Percentiles rank a stretch among this genome's conserved stretches.
phyloP scores from a whole-genome alignment of 2,113 vertebrate genomes.

The Halcyon senegalensis region DNA sequence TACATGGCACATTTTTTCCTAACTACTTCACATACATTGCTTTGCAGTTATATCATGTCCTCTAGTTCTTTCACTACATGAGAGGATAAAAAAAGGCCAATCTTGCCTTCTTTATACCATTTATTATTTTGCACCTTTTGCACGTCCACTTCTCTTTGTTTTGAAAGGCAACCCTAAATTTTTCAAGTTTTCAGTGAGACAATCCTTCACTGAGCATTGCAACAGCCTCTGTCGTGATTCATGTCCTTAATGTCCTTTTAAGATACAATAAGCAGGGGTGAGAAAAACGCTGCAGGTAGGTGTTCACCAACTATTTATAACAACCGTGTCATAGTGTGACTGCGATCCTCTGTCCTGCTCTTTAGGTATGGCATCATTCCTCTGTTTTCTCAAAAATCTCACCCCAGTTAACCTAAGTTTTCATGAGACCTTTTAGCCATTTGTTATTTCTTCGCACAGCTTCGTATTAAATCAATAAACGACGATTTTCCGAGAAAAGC shows the following conservation, averaged over 20 bases:
- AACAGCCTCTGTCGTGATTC: background rate
- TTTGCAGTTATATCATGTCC: background rate
- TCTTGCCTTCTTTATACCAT: background rate
- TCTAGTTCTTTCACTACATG: background rate
- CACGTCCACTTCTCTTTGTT: background rate
- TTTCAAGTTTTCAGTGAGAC: background rate
- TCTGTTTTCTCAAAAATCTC: background rate
- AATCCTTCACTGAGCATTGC: background rate
- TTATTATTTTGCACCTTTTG: background rate
- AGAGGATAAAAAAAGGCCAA: background rate
- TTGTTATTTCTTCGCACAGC: background rate
- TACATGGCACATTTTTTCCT: slow-evolving; percentile 23
- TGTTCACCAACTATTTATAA: background rate
- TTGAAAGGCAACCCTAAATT: background rate
- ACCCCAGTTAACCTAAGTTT: rapidly evolving
- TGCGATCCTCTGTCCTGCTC: background rate
- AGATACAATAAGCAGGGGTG: background rate
- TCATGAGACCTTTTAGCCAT: background rate
- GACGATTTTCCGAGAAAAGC: rapidly evolving
- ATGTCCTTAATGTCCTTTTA: rapidly evolving
- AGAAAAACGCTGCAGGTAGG: background rate
- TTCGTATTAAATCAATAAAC: background rate
- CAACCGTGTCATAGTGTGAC: rapidly evolving
- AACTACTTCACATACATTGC: slow-evolving; percentile 32
- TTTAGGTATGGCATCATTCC: background rate